Base-by-base conservation (phyloP, 2,113 vertebrate species). In the Dicrurus megarhynchus region DNA sequence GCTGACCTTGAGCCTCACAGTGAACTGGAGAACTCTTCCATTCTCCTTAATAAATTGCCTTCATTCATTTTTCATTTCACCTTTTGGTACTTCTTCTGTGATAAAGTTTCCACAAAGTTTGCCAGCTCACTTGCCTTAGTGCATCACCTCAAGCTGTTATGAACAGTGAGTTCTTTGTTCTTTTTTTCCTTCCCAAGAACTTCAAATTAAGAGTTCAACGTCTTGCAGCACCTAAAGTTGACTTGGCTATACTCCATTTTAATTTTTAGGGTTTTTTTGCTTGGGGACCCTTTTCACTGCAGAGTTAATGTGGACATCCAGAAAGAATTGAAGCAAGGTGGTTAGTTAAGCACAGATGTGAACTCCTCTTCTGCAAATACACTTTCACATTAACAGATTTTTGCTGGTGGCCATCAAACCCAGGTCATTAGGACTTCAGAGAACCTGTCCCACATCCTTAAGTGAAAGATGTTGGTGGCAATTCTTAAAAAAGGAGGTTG, bases 51-150 rank as follows among this genome's bases (percentile, higher is more conserved):
- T 92, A 96, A 96, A 83, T 49, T 84, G 83, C 64, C 92, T 80
- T 97, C 86, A 92, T 98, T 86, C 93, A 98, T 98, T 97, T 98
- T 98, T 98, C 94, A 98, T 98, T 84, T 87, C 89, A 84, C 89
- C 92, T 87, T 92, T 88, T 82, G 84, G 89, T 94, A 89, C 79
- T 93, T 93, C 75, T 90, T 94, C 78, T 95, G 92, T 81, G 79
- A 94, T 95, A 91, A 96, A 96, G 85, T 98, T 98, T 98, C 97
- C 97, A 96, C 21, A 32, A 89, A 90, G 96, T 95, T 93, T 97
- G 96, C 94, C 97, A 97, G 77, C 83, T 96, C 79, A 27, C 76
- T 91, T 90, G 84, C 93, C 87, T 86, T 60, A 84, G 81, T 4
- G 63, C 74, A 83, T 80, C 84, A 71, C 39, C 76, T 63, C 55